Evolutionary conservation across 30 jellyfish, hydroid and myxozoan species (phyloP).

Genomic region (Aurelia sp.): DNA sequence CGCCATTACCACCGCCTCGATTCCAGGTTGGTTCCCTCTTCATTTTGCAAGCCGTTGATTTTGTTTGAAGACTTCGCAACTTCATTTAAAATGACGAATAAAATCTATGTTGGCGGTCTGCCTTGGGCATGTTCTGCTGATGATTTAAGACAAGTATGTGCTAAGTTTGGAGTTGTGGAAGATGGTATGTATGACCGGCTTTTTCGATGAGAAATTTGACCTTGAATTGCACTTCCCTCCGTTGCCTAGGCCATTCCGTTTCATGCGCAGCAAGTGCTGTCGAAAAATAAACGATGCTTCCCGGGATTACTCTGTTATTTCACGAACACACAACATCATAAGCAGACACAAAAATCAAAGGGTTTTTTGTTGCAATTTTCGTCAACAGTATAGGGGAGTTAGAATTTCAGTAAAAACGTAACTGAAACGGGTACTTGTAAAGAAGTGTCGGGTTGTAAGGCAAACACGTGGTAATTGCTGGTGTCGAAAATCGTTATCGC

Average conservation of each 20-base stretch:
- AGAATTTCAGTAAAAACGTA: too few relatives aligned
- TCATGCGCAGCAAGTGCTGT: too few relatives aligned
- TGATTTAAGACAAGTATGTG: conserved; percentile 46
- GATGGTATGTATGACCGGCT: conserved; percentile 24
- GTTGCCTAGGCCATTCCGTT: too few relatives aligned
- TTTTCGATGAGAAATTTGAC: neutral
- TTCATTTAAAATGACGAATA: conserved; percentile 10
- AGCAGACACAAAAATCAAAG: too few relatives aligned
- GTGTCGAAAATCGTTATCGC: too few relatives aligned
- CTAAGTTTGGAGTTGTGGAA: conserved; percentile 50
- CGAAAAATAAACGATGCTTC: too few relatives aligned
- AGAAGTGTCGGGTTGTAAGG: neutral
- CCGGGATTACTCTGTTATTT: too few relatives aligned
- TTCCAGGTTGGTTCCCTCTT: neutral
- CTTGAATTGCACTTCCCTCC: too few relatives aligned
- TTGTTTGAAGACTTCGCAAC: neutral
- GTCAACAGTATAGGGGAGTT: too few relatives aligned
- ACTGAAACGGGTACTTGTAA: neutral
- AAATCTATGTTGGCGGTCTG: conserved; percentile 64
- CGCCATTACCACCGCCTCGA: conserved; percentile 3
- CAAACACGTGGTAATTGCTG: too few relatives aligned
- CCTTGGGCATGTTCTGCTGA: conserved; percentile 69
- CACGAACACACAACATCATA: too few relatives aligned
- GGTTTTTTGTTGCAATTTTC: too few relatives aligned
- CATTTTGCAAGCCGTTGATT: neutral